These are phyloP conservation scores for Tautogolabrus adspersus DNA, from an alignment of 2,113 vertebrate genomes.

Conservation along the genomic window DNA sequence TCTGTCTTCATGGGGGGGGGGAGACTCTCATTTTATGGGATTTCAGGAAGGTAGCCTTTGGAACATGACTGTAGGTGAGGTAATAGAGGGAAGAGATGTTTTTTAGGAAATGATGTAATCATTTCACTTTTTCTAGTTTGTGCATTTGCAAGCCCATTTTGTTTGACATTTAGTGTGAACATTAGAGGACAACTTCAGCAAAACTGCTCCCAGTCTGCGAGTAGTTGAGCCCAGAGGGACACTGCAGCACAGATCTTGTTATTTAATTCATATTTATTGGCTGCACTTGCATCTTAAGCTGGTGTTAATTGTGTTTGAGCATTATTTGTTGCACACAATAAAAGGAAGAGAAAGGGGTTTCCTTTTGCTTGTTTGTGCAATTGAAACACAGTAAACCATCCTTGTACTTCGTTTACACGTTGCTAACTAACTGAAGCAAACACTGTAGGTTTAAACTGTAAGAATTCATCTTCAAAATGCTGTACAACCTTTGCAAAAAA, in stretches of 20 bases:
- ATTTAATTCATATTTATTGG: slow-evolving; percentile 67
- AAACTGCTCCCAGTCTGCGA: slow-evolving; percentile 11
- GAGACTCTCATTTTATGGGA: slow-evolving; percentile 53
- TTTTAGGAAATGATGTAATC: slow-evolving; percentile 36
- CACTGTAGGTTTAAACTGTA: background rate
- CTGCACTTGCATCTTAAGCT: slow-evolving; percentile 34
- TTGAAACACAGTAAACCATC: background rate
- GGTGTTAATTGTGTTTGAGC: slow-evolving; percentile 34
- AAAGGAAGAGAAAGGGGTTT: slow-evolving; percentile 29
- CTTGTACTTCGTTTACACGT: background rate
- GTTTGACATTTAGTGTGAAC: slow-evolving; percentile 35
- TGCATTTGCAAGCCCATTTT: slow-evolving; percentile 12
- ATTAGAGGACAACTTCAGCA: slow-evolving; percentile 21
- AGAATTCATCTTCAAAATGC: no score
- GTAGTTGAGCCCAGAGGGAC: slow-evolving; percentile 34
- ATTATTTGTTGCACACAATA: slow-evolving; percentile 25
- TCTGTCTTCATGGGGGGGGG: slow-evolving; percentile 23
- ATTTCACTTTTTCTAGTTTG: slow-evolving; percentile 37
- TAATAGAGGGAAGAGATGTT: slow-evolving; percentile 51
- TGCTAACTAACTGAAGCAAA: background rate
- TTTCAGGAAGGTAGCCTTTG: slow-evolving; percentile 58
- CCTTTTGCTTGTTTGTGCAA: slow-evolving; percentile 9
- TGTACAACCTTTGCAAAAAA: no score
- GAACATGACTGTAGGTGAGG: slow-evolving; percentile 49
- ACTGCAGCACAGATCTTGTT: slow-evolving; percentile 12